Evolutionary conservation across 1,140 invertebrate genomes (phyloP).

Genomic region (Drosophila nigrodunni): DNA sequence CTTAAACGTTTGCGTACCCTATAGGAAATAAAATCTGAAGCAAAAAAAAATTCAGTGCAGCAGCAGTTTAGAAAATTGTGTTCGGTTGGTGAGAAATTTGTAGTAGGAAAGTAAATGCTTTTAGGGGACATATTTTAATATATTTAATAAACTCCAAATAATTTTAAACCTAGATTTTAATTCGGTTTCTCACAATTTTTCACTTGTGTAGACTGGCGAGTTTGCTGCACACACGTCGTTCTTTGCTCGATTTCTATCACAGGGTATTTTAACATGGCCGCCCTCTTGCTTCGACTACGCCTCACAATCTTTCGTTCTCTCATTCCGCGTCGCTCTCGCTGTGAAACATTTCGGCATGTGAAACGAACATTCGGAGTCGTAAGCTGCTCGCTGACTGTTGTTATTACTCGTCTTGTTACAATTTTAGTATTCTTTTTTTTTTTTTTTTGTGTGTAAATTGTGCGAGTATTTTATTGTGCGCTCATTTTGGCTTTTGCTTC

Average conservation of each 20-base stretch:
- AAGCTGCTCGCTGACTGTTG: slow-evolving; percentile 19
- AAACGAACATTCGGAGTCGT: slow-evolving; percentile 42
- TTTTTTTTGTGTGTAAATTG: slow-evolving; percentile 32
- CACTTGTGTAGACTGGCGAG: no score
- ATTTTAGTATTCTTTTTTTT: slow-evolving; percentile 15
- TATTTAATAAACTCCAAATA: no score
- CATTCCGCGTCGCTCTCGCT: background rate
- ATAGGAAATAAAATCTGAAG: no score
- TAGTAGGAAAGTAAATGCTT: no score
- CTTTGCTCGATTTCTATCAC: no score
- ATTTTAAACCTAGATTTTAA: no score
- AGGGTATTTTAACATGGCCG: slow-evolving; percentile 35
- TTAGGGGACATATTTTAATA: no score
- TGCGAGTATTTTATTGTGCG: slow-evolving; percentile 36
- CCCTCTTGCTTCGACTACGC: slow-evolving; percentile 11
- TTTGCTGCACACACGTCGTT: no score
- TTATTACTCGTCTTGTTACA: slow-evolving; percentile 23
- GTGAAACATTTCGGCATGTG: slow-evolving; percentile 42
- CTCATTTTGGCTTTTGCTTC: slow-evolving; percentile 43
- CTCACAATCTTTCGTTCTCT: background rate
- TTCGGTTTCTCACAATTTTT: no score
- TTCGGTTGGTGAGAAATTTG: no score
- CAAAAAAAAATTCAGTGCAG: no score
- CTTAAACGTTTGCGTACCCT: slow-evolving; percentile 37
- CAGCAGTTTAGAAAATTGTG: no score